Conservation (phyloP, 2,797 vertebrate species). For the Leptoclinus maculatus region DNA sequence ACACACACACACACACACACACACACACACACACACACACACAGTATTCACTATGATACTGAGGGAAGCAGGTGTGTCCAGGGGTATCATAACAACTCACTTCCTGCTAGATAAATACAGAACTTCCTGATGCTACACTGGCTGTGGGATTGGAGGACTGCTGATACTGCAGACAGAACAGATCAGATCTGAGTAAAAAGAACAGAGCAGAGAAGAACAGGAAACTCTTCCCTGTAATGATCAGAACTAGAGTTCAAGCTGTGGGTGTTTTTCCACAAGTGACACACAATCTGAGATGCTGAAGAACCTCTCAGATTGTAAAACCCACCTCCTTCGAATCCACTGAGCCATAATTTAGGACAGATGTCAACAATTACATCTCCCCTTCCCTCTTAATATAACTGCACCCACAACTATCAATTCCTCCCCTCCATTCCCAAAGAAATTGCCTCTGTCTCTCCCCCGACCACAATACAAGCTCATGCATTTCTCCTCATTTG, state of each 20-base stretch:
- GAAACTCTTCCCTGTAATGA: neutral
- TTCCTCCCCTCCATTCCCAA: slow-evolving; percentile 44
- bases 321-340: slow-evolving; percentile 47
- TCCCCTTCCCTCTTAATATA: slow-evolving; percentile 59
- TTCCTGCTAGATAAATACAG: slow-evolving; percentile 41
- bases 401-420: slow-evolving; percentile 50
- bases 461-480: slow-evolving; percentile 77
- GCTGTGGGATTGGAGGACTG: slow-evolving; percentile 3
- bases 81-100: slow-evolving; percentile 22
- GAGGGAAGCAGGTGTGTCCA: slow-evolving; percentile 52
- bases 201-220: neutral
- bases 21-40: neutral
- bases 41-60: neutral
- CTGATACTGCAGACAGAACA: slow-evolving; percentile 15
- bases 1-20: neutral
- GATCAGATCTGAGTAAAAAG: neutral
- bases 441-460: slow-evolving; percentile 68
- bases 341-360: slow-evolving; percentile 62
- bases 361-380: slow-evolving; percentile 82
- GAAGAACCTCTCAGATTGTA: slow-evolving; percentile 42
- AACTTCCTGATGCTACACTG: slow-evolving; percentile 18
- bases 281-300: slow-evolving; percentile 39
- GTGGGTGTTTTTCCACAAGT: slow-evolving; percentile 55
- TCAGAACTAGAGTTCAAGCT: slow-evolving; percentile 10
- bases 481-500: slow-evolving; percentile 67